These are phyloP conservation scores for Eupleurogrammus muticus DNA, from an alignment of 2,797 vertebrate species.

Conservation along the genomic window DNA sequence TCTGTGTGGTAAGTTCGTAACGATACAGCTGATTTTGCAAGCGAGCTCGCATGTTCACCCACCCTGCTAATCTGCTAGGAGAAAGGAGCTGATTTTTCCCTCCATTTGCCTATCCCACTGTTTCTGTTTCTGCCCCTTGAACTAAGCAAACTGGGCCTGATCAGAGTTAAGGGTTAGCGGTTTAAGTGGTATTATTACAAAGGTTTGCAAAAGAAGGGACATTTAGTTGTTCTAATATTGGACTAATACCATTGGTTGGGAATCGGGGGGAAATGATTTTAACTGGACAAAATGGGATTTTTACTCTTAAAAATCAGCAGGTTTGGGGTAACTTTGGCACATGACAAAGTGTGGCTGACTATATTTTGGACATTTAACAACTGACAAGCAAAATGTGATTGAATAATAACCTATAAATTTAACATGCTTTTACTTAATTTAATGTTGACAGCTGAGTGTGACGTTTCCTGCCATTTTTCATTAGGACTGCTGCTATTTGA, in stretches of 20 bases:
- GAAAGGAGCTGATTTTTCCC: constrained; percentile 60
- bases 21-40: constrained; percentile 45
- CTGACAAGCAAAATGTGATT: constrained; percentile 16
- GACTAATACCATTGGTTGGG: constrained; percentile 44
- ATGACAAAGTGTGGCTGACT: neutral
- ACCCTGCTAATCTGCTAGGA: constrained; percentile 59
- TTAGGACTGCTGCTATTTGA: constrained; percentile 2
- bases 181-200: constrained; percentile 35
- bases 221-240: constrained; percentile 23
- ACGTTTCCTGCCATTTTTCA: constrained; percentile 14
- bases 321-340: neutral
- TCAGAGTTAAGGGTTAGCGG: constrained; percentile 40
- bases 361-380: constrained; percentile 22
- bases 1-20: constrained; percentile 78
- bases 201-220: constrained; percentile 1
- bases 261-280: constrained; percentile 32
- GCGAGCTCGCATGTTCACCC: constrained; percentile 62
- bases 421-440: constrained; percentile 3
- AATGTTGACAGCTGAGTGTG: neutral
- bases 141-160: constrained; percentile 55
- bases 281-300: constrained; percentile 20
- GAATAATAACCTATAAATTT: constrained; percentile 20
- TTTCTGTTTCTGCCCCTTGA: constrained; percentile 54
- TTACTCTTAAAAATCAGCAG: constrained; percentile 22
- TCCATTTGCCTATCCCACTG: constrained; percentile 35